Evolutionary conservation across 2,797 vertebrate genomes (phyloP).

Genomic region (Thamnophis elegans): DNA sequence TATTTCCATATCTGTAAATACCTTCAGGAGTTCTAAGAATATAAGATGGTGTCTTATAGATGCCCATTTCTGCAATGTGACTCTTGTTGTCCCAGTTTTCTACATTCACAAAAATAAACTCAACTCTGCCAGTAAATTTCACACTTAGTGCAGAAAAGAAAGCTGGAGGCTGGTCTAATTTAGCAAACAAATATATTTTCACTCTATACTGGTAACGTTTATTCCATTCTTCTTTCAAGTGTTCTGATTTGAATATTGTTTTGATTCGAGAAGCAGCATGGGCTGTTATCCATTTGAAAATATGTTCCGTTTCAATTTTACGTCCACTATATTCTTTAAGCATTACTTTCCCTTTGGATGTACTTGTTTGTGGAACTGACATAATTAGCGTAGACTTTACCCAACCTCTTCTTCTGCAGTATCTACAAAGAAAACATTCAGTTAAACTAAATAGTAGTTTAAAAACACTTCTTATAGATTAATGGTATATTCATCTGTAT

Average conservation of each 20-base stretch:
- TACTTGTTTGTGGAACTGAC: constrained; percentile 94
- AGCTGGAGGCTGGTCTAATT: constrained; percentile 87
- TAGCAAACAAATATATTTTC: constrained; percentile 94
- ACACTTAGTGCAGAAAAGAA: constrained; percentile 96
- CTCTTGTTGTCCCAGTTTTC: constrained; percentile 88
- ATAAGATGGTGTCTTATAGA: constrained; percentile 88
- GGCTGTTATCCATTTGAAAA: constrained; percentile 97
- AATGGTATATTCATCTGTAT: neutral
- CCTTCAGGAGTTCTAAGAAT: constrained; percentile 96
- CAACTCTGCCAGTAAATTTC: constrained; percentile 96
- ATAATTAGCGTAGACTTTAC: constrained; percentile 93
- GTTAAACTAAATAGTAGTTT: constrained; percentile 25
- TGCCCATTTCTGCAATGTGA: constrained; percentile 83
- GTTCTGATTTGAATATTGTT: constrained; percentile 82
- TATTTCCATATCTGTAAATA: constrained; percentile 93
- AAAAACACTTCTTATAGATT: neutral
- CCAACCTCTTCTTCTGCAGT: constrained; percentile 91
- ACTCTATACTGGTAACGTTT: constrained; percentile 81
- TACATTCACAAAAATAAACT: constrained; percentile 96
- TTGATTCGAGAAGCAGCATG: constrained; percentile 93
- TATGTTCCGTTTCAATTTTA: constrained; percentile 85
- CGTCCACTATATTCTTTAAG: constrained; percentile 89
- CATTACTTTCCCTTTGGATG: constrained; percentile 97
- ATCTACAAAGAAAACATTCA: constrained; percentile 65
- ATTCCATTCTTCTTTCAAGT: constrained; percentile 88